Conservation (phyloP, 2,797 vertebrate genomes). For the Miichthys miiuy region DNA sequence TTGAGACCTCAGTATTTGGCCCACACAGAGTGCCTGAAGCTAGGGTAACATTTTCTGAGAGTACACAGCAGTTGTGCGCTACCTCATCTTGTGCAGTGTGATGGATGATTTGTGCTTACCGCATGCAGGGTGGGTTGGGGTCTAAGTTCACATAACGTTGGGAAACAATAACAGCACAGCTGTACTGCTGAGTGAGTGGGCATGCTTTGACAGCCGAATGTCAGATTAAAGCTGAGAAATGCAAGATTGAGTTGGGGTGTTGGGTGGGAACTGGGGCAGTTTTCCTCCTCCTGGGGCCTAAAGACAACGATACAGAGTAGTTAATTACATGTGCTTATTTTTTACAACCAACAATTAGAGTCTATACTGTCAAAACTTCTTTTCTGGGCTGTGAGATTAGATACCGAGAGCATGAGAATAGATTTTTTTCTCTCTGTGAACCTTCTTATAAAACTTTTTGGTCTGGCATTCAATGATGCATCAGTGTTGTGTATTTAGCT, state of each 20-base stretch:
- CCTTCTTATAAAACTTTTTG: background rate
- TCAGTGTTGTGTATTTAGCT: background rate
- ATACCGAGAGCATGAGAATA: background rate
- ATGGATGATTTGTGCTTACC: conserved; percentile 46
- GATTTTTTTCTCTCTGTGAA: background rate
- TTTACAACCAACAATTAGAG: conserved; percentile 27
- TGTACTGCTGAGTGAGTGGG: conserved; percentile 48
- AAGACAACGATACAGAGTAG: conserved; percentile 13
- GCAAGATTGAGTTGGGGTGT: conserved; percentile 12
- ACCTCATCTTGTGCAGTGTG: conserved; percentile 35
- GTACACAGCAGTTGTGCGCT: conserved; percentile 35
- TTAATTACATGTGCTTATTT: conserved; percentile 35
- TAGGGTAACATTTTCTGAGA: conserved; percentile 27
- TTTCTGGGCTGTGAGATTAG: conserved; percentile 1
- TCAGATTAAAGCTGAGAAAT: conserved; percentile 47
- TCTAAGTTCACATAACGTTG: conserved; percentile 50
- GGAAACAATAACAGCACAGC: conserved; percentile 62
- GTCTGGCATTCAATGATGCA: background rate
- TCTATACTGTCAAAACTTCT: conserved; percentile 7
- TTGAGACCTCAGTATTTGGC: conserved; percentile 34
- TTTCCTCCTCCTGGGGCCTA: conserved; percentile 10
- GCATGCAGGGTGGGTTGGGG: conserved; percentile 44
- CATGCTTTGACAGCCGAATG: conserved; percentile 53
- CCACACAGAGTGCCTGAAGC: conserved; percentile 30
- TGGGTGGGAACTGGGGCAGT: conserved; percentile 7